Percentiles rank a stretch among this genome's conserved stretches.
Evolutionary conservation across 2,113 vertebrate genomes (phyloP).

Genomic region (Cebidichthys violaceus): DNA sequence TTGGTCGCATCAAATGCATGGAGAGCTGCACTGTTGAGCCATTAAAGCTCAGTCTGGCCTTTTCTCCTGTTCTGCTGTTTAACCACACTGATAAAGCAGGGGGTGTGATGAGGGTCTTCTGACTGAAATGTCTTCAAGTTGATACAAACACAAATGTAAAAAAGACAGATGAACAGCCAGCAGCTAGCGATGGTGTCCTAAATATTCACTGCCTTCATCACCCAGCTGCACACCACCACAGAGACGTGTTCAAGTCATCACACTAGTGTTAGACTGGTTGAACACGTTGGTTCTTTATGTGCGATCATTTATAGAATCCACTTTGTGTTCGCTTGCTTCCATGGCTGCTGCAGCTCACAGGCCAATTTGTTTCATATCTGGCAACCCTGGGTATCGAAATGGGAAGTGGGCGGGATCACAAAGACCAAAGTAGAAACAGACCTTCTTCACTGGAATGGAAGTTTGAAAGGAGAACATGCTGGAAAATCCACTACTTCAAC

Average conservation of each 20-base stretch:
- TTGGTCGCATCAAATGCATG: neutral
- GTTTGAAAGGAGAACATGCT: neutral
- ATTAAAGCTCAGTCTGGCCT: neutral
- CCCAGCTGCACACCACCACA: neutral
- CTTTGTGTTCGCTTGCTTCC: neutral
- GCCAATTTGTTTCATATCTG: neutral
- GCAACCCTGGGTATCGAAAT: neutral
- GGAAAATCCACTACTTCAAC: neutral
- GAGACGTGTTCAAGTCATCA: neutral
- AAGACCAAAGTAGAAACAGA: neutral
- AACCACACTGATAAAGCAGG: no score
- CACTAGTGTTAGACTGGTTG: neutral
- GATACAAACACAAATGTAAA: neutral
- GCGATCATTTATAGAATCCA: neutral
- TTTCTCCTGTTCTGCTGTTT: neutral
- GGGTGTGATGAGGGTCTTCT: no score
- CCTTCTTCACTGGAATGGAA: neutral
- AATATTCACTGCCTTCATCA: neutral
- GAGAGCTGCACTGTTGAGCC: neutral
- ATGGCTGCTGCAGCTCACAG: neutral
- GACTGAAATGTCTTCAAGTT: no score
- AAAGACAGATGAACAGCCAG: no score
- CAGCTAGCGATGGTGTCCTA: neutral
- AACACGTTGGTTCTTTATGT: neutral
- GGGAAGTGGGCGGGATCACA: neutral